These are phyloP conservation scores for Crossocerus cetratus DNA, from an alignment of 2,888 invertebrate species.

Conservation along the genomic window DNA sequence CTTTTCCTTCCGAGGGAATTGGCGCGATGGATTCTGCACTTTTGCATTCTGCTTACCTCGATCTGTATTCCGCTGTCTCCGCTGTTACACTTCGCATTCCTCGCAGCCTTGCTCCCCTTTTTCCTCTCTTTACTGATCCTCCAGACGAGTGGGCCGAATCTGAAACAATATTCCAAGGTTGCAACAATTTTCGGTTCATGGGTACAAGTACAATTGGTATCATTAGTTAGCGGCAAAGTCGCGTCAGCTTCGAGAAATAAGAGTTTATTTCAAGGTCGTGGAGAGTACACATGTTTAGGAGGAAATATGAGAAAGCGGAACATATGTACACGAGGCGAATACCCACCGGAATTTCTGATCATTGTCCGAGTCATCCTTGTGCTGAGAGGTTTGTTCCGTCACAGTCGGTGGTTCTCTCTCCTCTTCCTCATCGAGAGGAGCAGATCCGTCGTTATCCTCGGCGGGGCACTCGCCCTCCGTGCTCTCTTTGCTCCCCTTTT, in stretches of 20 bases:
- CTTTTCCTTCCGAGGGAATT: no score
- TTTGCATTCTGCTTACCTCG: slow-evolving; percentile 77
- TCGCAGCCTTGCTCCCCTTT: slow-evolving; percentile 82
- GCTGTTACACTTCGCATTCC: slow-evolving; percentile 85
- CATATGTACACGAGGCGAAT: not conserved
- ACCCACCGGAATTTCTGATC: slow-evolving; percentile 74
- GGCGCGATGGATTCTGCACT: no score
- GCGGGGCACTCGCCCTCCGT: slow-evolving; percentile 75
- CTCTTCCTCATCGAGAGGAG: slow-evolving; percentile 58
- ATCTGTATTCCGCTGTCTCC: slow-evolving; percentile 87
- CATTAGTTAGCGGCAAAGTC: no score
- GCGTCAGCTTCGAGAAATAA: no score
- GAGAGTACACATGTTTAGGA: not conserved
- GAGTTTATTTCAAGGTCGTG: not conserved
- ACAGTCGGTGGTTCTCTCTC: slow-evolving; percentile 53
- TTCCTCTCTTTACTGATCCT: slow-evolving; percentile 85
- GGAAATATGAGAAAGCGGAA: not conserved
- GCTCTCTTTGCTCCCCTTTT: slow-evolving; percentile 78
- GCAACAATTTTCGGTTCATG: no score
- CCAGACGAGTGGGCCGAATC: slow-evolving; percentile 86
- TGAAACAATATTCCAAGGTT: slow-evolving; percentile 54
- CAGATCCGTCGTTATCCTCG: slow-evolving; percentile 74
- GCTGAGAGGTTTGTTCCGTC: slow-evolving; percentile 62
- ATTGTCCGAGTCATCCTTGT: slow-evolving; percentile 67
- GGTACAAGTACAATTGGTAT: no score